Evolutionary conservation across 2,113 vertebrate species (phyloP), one percentile per base, ranked within the genome.

Genomic region (Mystacornis crossleyi): DNA sequence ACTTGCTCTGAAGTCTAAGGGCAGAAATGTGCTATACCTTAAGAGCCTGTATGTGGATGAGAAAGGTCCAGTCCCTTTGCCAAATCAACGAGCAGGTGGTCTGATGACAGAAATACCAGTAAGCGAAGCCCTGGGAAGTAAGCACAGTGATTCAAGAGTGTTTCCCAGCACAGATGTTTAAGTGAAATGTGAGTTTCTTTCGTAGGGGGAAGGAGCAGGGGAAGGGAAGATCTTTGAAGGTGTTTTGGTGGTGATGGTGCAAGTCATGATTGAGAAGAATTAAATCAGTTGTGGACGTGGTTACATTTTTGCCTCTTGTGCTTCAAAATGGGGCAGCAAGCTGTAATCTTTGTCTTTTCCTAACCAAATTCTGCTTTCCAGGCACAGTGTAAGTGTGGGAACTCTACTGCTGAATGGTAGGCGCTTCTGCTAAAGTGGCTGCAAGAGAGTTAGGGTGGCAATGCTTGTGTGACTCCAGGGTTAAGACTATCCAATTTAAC

Each of bases 41-140:
- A 65, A 69, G 13, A 78, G 17, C 36, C n/a, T 8, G 0, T 1
- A 0, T 8, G 4, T 4, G 1, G 16, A 53, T 1, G 4, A 29
- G 20, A 82, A 87, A 55, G 31, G 7, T 55, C 20, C 12, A 34
- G 6, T 58, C 13, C 4, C 4, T 86, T 65, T 77, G n/a, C 17
- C 9, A 85, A 62, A 64, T 53, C 45, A 53, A 86, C 57, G 42
- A 74, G 36, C 18, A 48, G 11, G 18, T 36, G 28, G 1, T 4
- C 4, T 62, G 40, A 43, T 75, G 40, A 51, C 31, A 36, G 40
- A 86, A 87, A 33, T 51, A 34, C 2, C 17, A 6, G 15, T 72
- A 82, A 47, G 19, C 19, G 84, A 90, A 31, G 31, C 10, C 28
- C 28, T 86, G 34, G 6, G 12, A 60, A 33, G 33, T 67, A 60